These are phyloP conservation scores for Alces alces DNA, from an alignment of 2,113 vertebrate genomes.

Conservation along the genomic window DNA sequence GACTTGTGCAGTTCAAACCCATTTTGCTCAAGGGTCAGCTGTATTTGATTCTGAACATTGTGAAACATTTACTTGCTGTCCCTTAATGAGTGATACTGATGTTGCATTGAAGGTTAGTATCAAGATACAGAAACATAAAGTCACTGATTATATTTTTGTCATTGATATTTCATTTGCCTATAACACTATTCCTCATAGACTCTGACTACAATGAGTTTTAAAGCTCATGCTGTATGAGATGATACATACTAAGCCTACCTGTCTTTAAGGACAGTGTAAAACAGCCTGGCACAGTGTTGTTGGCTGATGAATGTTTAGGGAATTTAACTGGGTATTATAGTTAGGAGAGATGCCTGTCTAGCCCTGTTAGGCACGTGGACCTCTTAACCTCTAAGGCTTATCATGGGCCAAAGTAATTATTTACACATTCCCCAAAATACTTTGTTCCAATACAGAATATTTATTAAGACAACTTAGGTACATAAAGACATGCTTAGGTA, in stretches of 20 bases:
- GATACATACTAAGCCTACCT: background rate
- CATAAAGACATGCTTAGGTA: slow-evolving; percentile 47
- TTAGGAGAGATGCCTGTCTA: background rate
- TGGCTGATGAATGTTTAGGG: background rate
- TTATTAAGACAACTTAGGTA: slow-evolving; percentile 61
- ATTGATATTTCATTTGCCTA: background rate
- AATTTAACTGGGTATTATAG: background rate
- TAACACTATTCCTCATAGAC: background rate
- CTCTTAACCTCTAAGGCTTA: background rate
- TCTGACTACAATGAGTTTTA: background rate
- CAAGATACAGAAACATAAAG: background rate
- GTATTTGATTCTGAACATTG: background rate
- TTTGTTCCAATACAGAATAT: slow-evolving; percentile 46
- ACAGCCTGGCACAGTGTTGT: background rate
- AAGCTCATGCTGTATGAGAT: background rate
- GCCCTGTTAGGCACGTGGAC: background rate
- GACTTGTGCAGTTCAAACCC: background rate
- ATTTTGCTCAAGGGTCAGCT: background rate
- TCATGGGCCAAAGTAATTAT: background rate
- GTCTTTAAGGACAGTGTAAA: background rate
- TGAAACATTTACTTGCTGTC: background rate
- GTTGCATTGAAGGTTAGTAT: background rate
- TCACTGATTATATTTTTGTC: background rate
- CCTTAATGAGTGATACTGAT: background rate
- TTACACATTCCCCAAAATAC: background rate